Conservation (phyloP, 2,113 vertebrate genomes). For the Eonycteris spelaea region DNA sequence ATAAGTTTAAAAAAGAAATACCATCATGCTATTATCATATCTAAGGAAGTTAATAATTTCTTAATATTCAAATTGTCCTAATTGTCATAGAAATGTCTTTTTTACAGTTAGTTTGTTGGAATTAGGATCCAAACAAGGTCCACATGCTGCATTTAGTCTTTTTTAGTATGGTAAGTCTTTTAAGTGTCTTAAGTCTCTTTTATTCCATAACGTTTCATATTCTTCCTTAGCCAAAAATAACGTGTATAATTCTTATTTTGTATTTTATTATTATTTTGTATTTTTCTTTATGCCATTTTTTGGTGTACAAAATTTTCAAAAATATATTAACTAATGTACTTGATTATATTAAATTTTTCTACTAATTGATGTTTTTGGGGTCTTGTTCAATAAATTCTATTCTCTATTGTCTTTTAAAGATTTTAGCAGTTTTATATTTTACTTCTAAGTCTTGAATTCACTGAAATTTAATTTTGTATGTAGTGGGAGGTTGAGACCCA, state of each 20-base stretch:
- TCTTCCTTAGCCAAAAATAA: not conserved
- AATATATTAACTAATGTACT: not conserved
- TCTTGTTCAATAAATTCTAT: not conserved
- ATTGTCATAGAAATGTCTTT: not conserved
- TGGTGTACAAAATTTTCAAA: not conserved
- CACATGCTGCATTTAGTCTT: not conserved
- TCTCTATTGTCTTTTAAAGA: not conserved
- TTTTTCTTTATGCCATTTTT: not conserved
- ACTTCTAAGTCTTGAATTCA: not conserved
- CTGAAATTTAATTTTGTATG: not conserved
- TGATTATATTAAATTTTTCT: not conserved
- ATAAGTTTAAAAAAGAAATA: constrained; percentile 2
- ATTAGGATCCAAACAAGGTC: not conserved
- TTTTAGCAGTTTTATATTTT: not conserved
- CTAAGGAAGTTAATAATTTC: not conserved
- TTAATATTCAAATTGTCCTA: not conserved
- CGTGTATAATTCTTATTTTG: not conserved
- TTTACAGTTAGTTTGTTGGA: not conserved
- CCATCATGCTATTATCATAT: not conserved
- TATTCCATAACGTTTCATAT: not conserved
- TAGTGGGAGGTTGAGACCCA: not conserved
- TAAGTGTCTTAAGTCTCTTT: not conserved
- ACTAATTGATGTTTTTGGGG: not conserved
- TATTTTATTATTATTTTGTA: not conserved
- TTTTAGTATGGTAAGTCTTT: not conserved